Conservation (phyloP, 2,888 invertebrate genomes). For the Drosophila borealis region DNA sequence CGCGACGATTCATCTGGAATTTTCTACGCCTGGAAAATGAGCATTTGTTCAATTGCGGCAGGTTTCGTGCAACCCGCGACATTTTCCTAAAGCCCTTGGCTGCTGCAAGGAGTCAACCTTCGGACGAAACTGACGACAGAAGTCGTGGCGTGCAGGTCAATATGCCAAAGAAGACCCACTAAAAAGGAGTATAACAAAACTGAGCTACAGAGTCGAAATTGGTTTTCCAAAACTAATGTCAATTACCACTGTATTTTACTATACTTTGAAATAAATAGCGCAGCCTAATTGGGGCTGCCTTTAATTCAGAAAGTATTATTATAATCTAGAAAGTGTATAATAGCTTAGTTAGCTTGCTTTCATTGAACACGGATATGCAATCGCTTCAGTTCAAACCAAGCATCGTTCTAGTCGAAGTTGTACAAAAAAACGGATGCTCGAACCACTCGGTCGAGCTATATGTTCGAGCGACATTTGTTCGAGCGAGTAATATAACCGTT, state of each 20-base stretch:
- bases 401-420: too few species aligned
- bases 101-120: rapidly evolving
- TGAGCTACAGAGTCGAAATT: not conserved
- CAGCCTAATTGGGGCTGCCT: not conserved
- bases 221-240: not conserved
- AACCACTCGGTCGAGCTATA: too few species aligned
- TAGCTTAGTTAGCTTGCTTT: too few species aligned
- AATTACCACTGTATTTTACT: not conserved
- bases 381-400: too few species aligned
- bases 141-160: not conserved
- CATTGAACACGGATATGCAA: too few species aligned
- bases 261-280: not conserved
- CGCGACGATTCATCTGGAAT: slow-evolving; percentile 97
- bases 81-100: slow-evolving; percentile 88
- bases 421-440: too few species aligned
- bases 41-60: slow-evolving; percentile 98
- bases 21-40: slow-evolving; percentile 99
- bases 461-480: too few species aligned
- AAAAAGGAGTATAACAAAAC: not conserved
- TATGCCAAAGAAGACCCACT: not conserved
- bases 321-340: not conserved
- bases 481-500: too few species aligned
- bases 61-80: slow-evolving; percentile 97
- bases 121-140: not conserved
- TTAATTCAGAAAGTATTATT: not conserved